Evolutionary conservation across 2,797 vertebrate species (phyloP).

Genomic region (Crenichthys baileyi): DNA sequence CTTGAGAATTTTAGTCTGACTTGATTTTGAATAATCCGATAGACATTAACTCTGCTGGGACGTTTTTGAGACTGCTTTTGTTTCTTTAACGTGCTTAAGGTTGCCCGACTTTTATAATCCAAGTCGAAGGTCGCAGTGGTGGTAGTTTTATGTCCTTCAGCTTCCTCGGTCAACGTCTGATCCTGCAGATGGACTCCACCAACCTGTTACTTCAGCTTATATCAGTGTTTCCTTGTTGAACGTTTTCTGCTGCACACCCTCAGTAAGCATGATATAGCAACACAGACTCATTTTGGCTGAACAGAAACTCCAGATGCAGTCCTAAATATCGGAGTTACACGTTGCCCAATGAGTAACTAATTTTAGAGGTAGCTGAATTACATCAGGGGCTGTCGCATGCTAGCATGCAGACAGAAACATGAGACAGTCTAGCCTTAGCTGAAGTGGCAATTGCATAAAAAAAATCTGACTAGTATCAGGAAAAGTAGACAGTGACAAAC

Average conservation of each 20-base stretch:
- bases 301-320: background rate
- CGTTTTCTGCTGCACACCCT: background rate
- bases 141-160: background rate
- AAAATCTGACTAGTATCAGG: too few relatives aligned
- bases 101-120: background rate
- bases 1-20: background rate
- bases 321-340: background rate
- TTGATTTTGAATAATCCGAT: background rate
- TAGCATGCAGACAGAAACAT: background rate
- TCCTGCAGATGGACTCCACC: background rate
- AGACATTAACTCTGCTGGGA: background rate
- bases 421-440: too few relatives aligned
- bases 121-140: background rate
- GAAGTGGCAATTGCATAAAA: background rate
- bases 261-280: background rate
- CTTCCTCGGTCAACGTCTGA: background rate
- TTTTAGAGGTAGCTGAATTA: background rate
- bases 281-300: background rate
- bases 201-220: background rate
- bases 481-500: background rate
- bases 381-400: background rate
- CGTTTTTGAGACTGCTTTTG: background rate
- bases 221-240: too few relatives aligned
- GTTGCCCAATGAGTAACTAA: conserved; percentile 4
- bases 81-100: background rate